These are phyloP conservation scores for Anastrepha ludens DNA, from an alignment of 1,140 invertebrate species.

Conservation along the genomic window DNA sequence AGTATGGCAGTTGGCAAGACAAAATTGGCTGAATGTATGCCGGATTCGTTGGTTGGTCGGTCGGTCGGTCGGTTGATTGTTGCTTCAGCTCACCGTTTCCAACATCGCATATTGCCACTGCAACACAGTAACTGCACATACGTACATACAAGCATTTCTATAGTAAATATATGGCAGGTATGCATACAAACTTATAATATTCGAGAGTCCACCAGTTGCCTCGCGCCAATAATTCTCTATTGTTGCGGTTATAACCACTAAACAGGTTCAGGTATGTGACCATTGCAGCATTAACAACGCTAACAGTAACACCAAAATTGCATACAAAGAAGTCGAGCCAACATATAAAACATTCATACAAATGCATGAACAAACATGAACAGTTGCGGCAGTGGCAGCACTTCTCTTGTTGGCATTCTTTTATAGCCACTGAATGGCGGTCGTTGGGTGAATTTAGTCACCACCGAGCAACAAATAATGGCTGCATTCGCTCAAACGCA, in stretches of 20 bases:
- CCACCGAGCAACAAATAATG: neutral
- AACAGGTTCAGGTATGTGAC: slow-evolving; percentile 37
- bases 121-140: neutral
- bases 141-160: neutral
- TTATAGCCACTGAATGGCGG: neutral
- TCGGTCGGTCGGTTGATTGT: neutral
- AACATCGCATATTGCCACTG: slow-evolving; percentile 3
- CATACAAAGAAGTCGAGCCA: neutral
- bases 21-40: neutral
- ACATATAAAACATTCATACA: neutral
- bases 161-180: neutral
- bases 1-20: neutral
- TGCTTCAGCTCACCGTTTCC: neutral
- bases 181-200: neutral
- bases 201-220: slow-evolving; percentile 20
- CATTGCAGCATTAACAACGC: slow-evolving; percentile 25
- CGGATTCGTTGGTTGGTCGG: neutral
- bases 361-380: neutral
- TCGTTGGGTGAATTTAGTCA: neutral
- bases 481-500: neutral
- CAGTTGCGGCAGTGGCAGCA: neutral
- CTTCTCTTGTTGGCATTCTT: slow-evolving; percentile 35
- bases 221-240: slow-evolving; percentile 21
- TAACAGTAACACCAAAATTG: slow-evolving; percentile 42
- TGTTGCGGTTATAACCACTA: slow-evolving; percentile 6